Conservation (phyloP, 1,140 invertebrate species). For the Cydia amplana region DNA sequence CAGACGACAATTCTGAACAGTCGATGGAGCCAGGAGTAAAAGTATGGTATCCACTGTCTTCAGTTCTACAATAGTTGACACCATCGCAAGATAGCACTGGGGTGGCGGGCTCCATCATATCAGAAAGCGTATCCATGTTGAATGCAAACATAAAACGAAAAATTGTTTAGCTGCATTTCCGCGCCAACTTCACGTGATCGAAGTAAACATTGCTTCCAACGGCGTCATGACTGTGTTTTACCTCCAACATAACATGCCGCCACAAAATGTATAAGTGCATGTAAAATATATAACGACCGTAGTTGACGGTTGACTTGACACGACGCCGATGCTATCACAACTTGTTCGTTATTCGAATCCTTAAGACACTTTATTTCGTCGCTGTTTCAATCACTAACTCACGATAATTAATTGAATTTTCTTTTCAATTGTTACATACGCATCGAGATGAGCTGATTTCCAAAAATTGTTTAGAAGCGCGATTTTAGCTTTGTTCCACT, state of each 20-base stretch:
- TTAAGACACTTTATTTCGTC: neutral
- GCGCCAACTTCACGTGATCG: conserved; percentile 27
- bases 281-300: neutral
- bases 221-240: neutral
- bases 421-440: neutral
- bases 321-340: conserved; percentile 9
- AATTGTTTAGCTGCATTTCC: conserved; percentile 5
- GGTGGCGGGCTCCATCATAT: conserved; percentile 53
- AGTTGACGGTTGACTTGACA: conserved; percentile 7
- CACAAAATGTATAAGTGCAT: neutral
- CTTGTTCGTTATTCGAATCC: conserved; percentile 8
- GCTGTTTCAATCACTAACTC: neutral
- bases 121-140: conserved; percentile 55
- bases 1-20: conserved; percentile 57
- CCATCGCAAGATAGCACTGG: conserved; percentile 53
- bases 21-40: conserved; percentile 65
- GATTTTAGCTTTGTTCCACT: neutral
- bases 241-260: neutral
- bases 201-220: conserved; percentile 22
- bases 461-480: neutral
- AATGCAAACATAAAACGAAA: conserved; percentile 26
- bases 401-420: neutral
- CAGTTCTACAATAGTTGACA: conserved; percentile 55
- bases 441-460: neutral
- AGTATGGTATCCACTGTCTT: conserved; percentile 73